A percentile compares a stretch with the other conserved stretches of the same genome.
Conservation (phyloP, 2,113 vertebrate genomes). For the Tyto alba region DNA sequence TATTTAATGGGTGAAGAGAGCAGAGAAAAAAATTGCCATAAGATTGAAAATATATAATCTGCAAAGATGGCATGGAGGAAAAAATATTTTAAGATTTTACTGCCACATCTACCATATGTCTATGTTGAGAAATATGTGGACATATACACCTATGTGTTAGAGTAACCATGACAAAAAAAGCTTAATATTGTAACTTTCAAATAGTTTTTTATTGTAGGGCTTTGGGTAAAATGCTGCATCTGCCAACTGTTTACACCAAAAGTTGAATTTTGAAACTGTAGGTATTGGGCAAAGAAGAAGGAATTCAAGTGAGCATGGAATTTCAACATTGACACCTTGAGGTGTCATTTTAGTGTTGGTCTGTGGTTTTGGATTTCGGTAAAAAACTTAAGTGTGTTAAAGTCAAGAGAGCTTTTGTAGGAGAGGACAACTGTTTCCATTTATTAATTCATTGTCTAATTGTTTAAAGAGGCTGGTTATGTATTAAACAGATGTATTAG, state of each 20-base stretch:
- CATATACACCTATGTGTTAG: background rate
- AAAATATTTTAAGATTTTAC: background rate
- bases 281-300: background rate
- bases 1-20: background rate
- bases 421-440: background rate
- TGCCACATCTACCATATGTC: too few relatives aligned
- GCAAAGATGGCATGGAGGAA: background rate
- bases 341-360: background rate
- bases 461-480: background rate
- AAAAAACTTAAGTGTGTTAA: background rate
- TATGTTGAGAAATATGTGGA: background rate
- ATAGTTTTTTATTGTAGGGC: background rate
- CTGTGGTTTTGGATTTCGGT: background rate
- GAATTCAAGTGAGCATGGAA: background rate
- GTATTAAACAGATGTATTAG: background rate
- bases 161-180: background rate
- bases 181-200: background rate
- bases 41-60: background rate
- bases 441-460: background rate
- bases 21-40: background rate
- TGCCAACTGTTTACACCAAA: background rate
- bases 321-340: background rate
- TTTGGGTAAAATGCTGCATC: background rate
- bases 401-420: background rate
- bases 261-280: background rate